These are phyloP conservation scores for Octonoba sinensis DNA, from an alignment of 2,888 invertebrate species.

Conservation along the genomic window DNA sequence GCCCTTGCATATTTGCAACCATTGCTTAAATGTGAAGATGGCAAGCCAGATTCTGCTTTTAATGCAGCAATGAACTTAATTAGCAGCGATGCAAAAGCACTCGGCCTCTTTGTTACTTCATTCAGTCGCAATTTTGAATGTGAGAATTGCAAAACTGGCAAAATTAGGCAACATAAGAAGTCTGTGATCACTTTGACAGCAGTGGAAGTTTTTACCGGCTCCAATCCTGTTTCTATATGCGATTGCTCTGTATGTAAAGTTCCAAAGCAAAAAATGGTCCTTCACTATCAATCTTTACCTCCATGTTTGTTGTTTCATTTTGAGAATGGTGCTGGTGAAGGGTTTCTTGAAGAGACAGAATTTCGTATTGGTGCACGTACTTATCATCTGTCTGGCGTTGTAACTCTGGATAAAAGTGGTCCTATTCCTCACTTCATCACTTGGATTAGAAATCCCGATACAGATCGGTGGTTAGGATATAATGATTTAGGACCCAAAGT, in stretches of 20 bases:
- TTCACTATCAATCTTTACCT: conserved; percentile 26
- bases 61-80: conserved; percentile 35
- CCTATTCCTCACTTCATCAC: conserved; percentile 37
- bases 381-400: conserved; percentile 28
- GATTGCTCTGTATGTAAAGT: conserved; percentile 26
- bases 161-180: neutral
- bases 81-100: neutral
- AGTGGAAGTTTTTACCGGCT: conserved; percentile 13
- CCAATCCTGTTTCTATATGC: conserved; percentile 8
- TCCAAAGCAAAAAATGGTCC: conserved; percentile 4
- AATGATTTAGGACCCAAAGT: conserved; percentile 27
- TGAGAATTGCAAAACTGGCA: neutral
- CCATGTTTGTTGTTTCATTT: conserved; percentile 48
- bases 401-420: conserved; percentile 10
- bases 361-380: conserved; percentile 14
- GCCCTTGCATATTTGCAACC: conserved; percentile 34
- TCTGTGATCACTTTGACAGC: conserved; percentile 35
- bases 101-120: neutral
- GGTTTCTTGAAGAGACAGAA: neutral
- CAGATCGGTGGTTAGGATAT: conserved; percentile 33
- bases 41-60: conserved; percentile 47
- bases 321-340: conserved; percentile 41
- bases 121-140: neutral
- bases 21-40: conserved; percentile 30
- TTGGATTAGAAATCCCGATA: conserved; percentile 24